These are phyloP conservation scores for Schizaphis graminum DNA, from an alignment of 2,888 invertebrate genomes.

Conservation along the genomic window DNA sequence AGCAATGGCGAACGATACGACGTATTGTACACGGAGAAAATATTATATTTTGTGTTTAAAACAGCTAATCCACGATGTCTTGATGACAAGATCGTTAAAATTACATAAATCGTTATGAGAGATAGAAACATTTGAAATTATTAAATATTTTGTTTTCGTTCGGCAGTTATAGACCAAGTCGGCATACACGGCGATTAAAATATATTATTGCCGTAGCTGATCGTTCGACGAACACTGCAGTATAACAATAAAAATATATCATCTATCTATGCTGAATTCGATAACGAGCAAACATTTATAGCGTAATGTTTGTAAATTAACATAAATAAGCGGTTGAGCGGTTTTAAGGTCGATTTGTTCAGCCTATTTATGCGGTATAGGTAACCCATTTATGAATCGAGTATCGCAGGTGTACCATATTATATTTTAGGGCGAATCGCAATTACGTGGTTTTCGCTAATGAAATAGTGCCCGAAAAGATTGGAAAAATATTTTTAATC, in stretches of 20 bases:
- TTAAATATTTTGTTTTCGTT: not conserved
- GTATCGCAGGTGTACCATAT: not conserved
- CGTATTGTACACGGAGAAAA: not conserved
- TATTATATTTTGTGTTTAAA: not conserved
- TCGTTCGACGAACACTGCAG: not conserved
- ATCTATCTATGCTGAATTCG: not conserved
- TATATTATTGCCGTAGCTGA: not conserved
- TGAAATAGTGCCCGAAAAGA: not conserved
- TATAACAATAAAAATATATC: not conserved
- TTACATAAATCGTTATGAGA: not conserved
- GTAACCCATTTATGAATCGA: not conserved
- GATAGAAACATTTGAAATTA: not conserved
- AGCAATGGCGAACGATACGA: not conserved
- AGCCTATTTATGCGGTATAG: not conserved
- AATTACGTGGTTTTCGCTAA: not conserved
- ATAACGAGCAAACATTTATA: not conserved
- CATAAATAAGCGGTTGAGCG: not conserved
- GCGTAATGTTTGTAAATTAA: not conserved
- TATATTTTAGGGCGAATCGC: not conserved
- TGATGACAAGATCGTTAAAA: not conserved
- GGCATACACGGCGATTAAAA: not conserved
- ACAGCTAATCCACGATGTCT: not conserved
- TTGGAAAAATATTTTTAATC: not conserved
- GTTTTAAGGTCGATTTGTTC: not conserved
- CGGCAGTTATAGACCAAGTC: not conserved